Evolutionary conservation across 2,888 invertebrate species (phyloP), one percentile per base, ranked within the genome.

Genomic region (Aphrophora alni): DNA sequence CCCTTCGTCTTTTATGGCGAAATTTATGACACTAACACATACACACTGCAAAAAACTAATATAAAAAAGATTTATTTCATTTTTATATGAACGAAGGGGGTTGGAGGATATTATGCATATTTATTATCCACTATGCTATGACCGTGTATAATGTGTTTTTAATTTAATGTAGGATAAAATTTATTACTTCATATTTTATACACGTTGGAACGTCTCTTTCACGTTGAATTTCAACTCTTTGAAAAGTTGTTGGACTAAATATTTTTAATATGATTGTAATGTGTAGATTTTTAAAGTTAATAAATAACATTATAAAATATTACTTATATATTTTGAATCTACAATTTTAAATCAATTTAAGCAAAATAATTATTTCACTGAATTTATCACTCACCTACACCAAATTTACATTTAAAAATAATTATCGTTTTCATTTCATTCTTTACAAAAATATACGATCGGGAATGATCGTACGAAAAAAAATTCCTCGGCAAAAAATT

Each of bases 21-120:
- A 75, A 75, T 75, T 75, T 75, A 75, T 75, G 44, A 27, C 75
- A 75, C 75, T 26, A 26, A 75, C 75, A 75, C 51, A 75, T 59
- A 75, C 75, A 51, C 75, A 44, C 75, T 75, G 44, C 25, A 75
- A 75, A 75, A 75, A 75, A 75, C 75, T 75, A 75, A 33, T 51
- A 75, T 75, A 75, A 75, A 75, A 75, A 75, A 75, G 75, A 75
- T 75, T 75, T 75, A 75, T 75, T 51, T 51, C 51, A 24, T 75
- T 75, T 75, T 75, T 75, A 75, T 75, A 75, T 21, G 21, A 59
- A 59, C 59, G 59, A 21, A 59, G 2, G 59, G 59, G 59, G 59
- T 59, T 38, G 74, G 17, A 74, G 51, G 51, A 75, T 75, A 75
- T 75, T 75, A 75, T 75, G 75, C 75, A 75, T 75, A 75, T 75